Evolutionary conservation across 2,888 invertebrate genomes (phyloP).

Genomic region (Pterostichus niger): DNA sequence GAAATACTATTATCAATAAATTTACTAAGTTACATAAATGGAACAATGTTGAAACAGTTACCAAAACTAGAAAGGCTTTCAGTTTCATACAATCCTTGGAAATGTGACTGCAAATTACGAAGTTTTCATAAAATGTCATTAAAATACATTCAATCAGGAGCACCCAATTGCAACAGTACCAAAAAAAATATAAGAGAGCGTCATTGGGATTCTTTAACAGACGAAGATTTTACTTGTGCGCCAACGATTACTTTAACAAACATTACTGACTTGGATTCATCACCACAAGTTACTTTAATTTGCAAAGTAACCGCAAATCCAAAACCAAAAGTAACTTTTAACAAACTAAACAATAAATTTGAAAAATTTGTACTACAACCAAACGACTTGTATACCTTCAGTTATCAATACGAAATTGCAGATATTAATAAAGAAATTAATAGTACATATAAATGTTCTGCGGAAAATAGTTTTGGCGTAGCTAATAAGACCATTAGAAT

Average conservation of each 20-base stretch:
- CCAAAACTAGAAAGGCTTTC: not conserved
- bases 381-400: not conserved
- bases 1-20: not conserved
- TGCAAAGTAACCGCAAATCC: no score
- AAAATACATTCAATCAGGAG: no score
- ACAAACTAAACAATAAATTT: no score
- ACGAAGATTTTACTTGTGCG: not conserved
- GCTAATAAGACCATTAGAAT: not conserved
- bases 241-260: not conserved
- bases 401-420: not conserved
- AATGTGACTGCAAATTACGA: not conserved
- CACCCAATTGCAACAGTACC: not conserved
- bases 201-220: not conserved
- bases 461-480: not conserved
- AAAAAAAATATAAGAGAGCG: not conserved
- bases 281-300: no score
- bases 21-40: not conserved
- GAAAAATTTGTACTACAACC: no score
- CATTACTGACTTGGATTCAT: no score
- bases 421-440: not conserved
- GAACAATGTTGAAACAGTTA: not conserved
- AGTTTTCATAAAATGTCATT: no score
- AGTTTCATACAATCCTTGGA: constrained; percentile 1
- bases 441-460: not conserved
- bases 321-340: no score